Evolutionary conservation across 2,797 vertebrate genomes (phyloP).

Genomic region (Petrocephalus sullivani): DNA sequence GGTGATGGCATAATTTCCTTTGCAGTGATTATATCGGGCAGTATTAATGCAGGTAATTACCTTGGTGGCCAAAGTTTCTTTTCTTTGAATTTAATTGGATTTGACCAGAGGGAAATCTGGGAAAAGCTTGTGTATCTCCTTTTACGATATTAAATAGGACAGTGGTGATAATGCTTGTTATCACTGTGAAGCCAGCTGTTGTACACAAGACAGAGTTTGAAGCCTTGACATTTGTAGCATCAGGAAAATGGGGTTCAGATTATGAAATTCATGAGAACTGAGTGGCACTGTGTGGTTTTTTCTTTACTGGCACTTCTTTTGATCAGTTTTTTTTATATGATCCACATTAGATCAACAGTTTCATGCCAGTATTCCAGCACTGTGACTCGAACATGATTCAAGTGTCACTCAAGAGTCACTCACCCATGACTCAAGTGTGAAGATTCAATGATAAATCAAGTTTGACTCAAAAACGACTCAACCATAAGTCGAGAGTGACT

Average conservation of each 20-base stretch:
- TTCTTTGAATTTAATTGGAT: constrained; percentile 26
- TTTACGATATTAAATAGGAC: constrained; percentile 25
- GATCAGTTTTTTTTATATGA: background rate
- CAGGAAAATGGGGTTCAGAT: constrained; percentile 5
- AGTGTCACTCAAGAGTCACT: background rate
- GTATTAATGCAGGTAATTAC: constrained; percentile 29
- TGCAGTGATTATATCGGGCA: constrained; percentile 30
- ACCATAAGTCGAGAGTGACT: background rate
- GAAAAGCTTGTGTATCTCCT: constrained; percentile 15
- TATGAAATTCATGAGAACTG: background rate
- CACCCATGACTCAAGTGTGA: background rate
- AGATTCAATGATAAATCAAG: background rate
- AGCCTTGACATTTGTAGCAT: constrained; percentile 1
- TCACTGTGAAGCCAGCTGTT: constrained; percentile 21
- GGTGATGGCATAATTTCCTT: constrained; percentile 22
- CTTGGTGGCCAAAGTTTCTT: constrained; percentile 26
- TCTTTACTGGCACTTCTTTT: background rate
- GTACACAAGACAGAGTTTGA: background rate
- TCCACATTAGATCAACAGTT: background rate
- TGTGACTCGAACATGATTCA: background rate
- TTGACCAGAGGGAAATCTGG: constrained; percentile 24
- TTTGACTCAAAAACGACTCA: background rate
- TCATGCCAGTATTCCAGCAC: background rate
- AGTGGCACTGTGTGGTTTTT: background rate
- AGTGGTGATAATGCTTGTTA: constrained; percentile 22